Evolutionary conservation across 2,797 vertebrate genomes (phyloP).

Genomic region (Gila robusta): DNA sequence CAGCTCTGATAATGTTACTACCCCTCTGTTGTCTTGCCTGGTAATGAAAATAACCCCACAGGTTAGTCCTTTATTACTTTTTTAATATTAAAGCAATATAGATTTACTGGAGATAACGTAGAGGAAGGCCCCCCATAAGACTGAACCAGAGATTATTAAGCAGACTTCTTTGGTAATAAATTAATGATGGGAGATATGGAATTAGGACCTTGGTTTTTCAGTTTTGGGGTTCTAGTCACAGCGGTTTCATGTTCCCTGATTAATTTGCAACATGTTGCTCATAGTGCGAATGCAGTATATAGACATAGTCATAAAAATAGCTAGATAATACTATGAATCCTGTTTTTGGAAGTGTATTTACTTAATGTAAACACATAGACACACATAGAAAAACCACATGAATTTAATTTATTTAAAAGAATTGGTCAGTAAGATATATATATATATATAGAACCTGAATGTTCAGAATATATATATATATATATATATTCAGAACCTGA

Average conservation of each 20-base stretch:
- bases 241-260: not conserved
- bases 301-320: not conserved
- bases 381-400: not conserved
- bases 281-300: not conserved
- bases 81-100: slow-evolving; percentile 66
- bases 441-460: too few species aligned
- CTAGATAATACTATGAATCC: not conserved
- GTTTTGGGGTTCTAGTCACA: slow-evolving; percentile 23
- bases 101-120: slow-evolving; percentile 54
- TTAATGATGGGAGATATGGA: slow-evolving; percentile 54
- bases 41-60: slow-evolving; percentile 64
- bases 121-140: slow-evolving; percentile 34
- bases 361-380: not conserved
- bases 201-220: slow-evolving; percentile 36
- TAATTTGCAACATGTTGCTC: not conserved
- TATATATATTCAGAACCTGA: too few species aligned
- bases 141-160: slow-evolving; percentile 38
- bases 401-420: not conserved
- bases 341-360: not conserved
- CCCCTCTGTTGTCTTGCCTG: slow-evolving; percentile 41
- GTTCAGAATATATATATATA: too few species aligned
- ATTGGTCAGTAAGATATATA: too few species aligned
- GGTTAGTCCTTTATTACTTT: slow-evolving; percentile 67
- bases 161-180: slow-evolving; percentile 54
- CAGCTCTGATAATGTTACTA: slow-evolving; percentile 52